Conservation (phyloP, 2,888 invertebrate genomes). For the Invenusta paracnida region DNA sequence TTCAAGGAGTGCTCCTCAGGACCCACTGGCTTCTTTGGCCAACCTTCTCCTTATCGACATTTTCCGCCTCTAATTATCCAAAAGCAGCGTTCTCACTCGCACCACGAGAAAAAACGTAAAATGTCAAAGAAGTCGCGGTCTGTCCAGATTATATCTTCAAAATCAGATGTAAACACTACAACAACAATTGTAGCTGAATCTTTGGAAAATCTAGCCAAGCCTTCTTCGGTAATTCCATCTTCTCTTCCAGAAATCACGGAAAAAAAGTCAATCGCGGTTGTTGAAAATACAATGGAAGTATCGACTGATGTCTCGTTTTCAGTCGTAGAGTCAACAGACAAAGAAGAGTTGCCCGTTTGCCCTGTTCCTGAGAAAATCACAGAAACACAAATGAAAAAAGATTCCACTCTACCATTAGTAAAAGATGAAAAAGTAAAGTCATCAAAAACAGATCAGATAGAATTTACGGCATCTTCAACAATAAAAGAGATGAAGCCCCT, state of each 20-base stretch:
- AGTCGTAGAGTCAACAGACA: not conserved
- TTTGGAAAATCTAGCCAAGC: not conserved
- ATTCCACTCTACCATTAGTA: not conserved
- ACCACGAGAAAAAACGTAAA: not conserved
- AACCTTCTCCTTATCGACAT: not conserved
- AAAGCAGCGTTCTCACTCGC: not conserved
- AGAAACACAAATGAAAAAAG: not conserved
- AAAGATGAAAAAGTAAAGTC: no score
- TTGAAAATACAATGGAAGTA: no score
- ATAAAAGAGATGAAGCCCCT: not conserved
- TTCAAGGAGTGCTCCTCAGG: not conserved
- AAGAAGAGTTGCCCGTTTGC: not conserved
- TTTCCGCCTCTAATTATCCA: not conserved
- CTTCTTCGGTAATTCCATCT: not conserved
- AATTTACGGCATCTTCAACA: no score
- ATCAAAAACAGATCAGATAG: no score
- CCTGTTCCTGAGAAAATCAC: not conserved
- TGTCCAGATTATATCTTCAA: no score
- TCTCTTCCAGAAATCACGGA: no score
- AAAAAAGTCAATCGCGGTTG: no score
- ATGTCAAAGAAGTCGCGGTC: not conserved
- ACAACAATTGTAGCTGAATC: not conserved
- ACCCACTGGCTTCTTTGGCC: not conserved
- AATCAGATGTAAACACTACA: no score
- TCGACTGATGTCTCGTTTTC: not conserved